Base-by-base conservation (phyloP, 2,797 vertebrate genomes). In the Mormyrops boulengeri region DNA sequence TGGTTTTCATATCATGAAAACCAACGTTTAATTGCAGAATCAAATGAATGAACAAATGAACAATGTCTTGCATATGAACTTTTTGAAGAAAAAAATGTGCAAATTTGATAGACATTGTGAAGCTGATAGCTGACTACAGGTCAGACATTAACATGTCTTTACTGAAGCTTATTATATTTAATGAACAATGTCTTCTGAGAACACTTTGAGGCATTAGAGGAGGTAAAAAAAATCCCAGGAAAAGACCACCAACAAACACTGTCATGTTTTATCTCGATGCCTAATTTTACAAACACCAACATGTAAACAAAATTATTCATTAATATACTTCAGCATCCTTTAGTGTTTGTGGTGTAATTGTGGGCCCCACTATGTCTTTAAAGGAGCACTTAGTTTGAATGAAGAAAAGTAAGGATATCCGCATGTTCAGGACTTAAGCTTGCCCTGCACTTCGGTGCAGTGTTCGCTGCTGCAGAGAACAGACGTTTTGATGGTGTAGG, bases 391-490 rank as follows among this genome's bases (percentile, higher is more conserved):
- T 73, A 73, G 12, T 34, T 34, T 73, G 14, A 73, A 26, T 88
- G 19, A 19, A 66, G 38, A 19, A 69, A 88, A 73, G 44, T 52
- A 19, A 77, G 60, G 44, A 52, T 34, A 49, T 88, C 88, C 0
- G 14, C 66, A 77, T 77, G 88, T 11, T 53, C 62, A 73, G 88
- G 66, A 77, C 88, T 77, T 50, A 77, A 3, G 12, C 88, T 77
- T 77, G 66, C 60, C 26, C n/a, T 8, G 17, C 22, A 22, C 22
- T 88, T 88, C 26, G 47, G 11, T 12, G 41, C 88, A 73, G 3
- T 52, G 66, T 14, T 88, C 26, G 44, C 44, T 30, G 62, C 88
- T 88, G 88, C 62, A 30, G 62, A 52, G 38, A 88, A 88, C 34
- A 88, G 26, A 41, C 41, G 0, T 62, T 88, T 44, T 17, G 6